phyloP scores from a whole-genome alignment of 1,140 invertebrate genomes.

The Zeugodacus cucurbitae region DNA sequence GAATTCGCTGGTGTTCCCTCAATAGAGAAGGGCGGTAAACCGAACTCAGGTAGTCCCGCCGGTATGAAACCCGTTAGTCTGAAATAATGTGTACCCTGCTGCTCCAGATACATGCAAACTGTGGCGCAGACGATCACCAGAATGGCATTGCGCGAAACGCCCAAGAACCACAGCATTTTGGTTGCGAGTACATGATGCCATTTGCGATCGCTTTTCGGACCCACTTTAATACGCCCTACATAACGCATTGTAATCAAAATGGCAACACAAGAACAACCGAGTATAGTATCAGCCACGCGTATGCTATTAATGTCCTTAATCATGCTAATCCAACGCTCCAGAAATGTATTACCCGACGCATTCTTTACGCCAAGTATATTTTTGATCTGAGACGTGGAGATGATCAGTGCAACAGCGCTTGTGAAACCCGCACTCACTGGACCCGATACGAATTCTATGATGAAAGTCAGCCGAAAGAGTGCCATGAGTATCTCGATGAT shows the following conservation, averaged over 20 bases:
- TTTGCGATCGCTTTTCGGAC: slow-evolving; percentile 68
- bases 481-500: slow-evolving; percentile 87
- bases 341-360: slow-evolving; percentile 74
- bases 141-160: slow-evolving; percentile 80
- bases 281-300: slow-evolving; percentile 74
- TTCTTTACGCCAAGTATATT: slow-evolving; percentile 85
- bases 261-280: slow-evolving; percentile 77
- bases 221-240: slow-evolving; percentile 69
- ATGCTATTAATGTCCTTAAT: slow-evolving; percentile 72
- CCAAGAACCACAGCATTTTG: slow-evolving; percentile 73
- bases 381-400: slow-evolving; percentile 90
- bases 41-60: slow-evolving; percentile 75
- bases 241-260: slow-evolving; percentile 78
- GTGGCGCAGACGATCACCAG: slow-evolving; percentile 76
- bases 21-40: slow-evolving; percentile 75
- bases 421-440: slow-evolving; percentile 95
- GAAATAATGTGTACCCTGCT: slow-evolving; percentile 51
- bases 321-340: slow-evolving; percentile 79
- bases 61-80: slow-evolving; percentile 71
- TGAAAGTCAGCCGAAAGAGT: slow-evolving; percentile 86
- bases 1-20: slow-evolving; percentile 51
- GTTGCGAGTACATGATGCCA: slow-evolving; percentile 68
- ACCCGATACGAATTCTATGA: slow-evolving; percentile 93
- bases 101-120: slow-evolving; percentile 70
- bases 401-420: slow-evolving; percentile 91